Evolutionary conservation across 2,797 vertebrate genomes (phyloP).

Genomic region (Natrix natrix): DNA sequence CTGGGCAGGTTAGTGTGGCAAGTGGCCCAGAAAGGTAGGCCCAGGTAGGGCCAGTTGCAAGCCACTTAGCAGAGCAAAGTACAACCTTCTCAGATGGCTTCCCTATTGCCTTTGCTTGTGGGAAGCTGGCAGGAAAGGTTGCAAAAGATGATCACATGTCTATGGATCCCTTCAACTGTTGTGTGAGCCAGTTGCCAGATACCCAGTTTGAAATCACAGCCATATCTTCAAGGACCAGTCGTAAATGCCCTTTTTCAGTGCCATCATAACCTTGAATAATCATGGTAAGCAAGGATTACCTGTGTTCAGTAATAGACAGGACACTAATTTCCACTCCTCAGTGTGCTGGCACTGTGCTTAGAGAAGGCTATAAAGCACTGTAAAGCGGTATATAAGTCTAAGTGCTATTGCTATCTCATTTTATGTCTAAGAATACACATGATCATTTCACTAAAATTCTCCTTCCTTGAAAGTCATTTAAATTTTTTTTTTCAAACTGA

Average conservation of each 20-base stretch:
- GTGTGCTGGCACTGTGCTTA: too few species aligned
- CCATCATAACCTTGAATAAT: neutral
- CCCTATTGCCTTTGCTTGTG: neutral
- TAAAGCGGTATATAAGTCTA: too few species aligned
- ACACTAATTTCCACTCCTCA: neutral
- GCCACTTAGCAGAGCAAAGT: neutral
- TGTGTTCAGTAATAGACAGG: neutral
- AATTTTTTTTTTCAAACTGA: neutral
- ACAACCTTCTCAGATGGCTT: neutral
- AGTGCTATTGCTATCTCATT: neutral
- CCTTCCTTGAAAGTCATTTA: neutral
- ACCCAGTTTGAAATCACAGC: neutral
- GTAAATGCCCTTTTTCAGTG: neutral
- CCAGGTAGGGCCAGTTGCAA: neutral
- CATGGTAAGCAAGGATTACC: neutral
- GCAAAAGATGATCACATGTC: neutral
- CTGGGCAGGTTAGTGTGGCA: neutral
- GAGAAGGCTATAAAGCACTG: too few species aligned
- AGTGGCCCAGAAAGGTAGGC: neutral
- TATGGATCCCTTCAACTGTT: neutral
- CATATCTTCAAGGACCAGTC: neutral
- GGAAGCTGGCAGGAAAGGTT: neutral
- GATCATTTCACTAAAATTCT: neutral
- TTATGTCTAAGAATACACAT: neutral
- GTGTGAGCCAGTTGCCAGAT: neutral